Percentiles rank a stretch among this genome's conserved stretches.
Evolutionary conservation across 1,140 invertebrate species (phyloP).

Genomic region (Pogonognathellus flavescens): DNA sequence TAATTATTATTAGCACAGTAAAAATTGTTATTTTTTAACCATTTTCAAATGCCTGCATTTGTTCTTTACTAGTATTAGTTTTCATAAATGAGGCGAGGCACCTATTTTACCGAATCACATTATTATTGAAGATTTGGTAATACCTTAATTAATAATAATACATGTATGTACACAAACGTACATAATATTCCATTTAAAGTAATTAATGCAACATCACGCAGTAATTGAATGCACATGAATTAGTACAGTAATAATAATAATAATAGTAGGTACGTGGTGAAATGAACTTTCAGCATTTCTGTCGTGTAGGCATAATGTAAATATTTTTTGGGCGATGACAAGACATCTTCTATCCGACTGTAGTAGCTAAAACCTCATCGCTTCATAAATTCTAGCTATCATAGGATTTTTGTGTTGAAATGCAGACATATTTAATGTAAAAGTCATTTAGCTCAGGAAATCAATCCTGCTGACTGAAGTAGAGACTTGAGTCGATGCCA

Average conservation of each 20-base stretch:
- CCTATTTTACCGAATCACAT: too few relatives aligned
- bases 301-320: not conserved
- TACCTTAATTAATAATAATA: too few relatives aligned
- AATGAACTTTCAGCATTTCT: not conserved
- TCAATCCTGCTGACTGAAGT: slow-evolving; percentile 57
- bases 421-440: not conserved
- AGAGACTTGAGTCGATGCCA: slow-evolving; percentile 81
- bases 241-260: too few relatives aligned
- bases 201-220: too few relatives aligned
- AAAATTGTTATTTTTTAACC: slow-evolving; percentile 3
- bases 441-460: slow-evolving; percentile 50
- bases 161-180: too few relatives aligned
- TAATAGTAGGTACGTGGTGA: too few relatives aligned
- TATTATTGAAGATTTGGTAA: too few relatives aligned
- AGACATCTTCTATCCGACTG: too few relatives aligned
- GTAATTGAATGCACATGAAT: too few relatives aligned
- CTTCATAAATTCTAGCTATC: not conserved
- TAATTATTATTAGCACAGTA: slow-evolving; percentile 11
- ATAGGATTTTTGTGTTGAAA: not conserved
- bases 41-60: not conserved
- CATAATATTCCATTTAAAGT: too few relatives aligned
- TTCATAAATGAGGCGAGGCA: not conserved
- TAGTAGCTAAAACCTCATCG: too few relatives aligned
- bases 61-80: not conserved
- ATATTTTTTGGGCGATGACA: not conserved